Conservation (phyloP, 2,113 vertebrate genomes). For the Apeltes quadracus region DNA sequence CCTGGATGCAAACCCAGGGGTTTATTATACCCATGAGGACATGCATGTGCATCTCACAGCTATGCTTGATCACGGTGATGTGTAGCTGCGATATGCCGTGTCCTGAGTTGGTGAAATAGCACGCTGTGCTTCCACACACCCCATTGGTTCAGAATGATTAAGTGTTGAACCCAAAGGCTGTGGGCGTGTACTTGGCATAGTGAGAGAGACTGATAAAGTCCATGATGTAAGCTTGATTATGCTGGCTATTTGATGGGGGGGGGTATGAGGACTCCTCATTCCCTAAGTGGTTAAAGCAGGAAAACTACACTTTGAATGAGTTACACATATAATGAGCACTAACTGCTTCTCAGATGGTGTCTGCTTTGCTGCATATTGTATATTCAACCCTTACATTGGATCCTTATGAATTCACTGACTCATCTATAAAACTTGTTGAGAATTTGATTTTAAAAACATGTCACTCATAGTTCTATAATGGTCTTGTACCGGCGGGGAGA, state of each 20-base stretch:
- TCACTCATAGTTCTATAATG: conserved; percentile 24
- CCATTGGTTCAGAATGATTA: conserved; percentile 65
- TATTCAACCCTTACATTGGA: background rate
- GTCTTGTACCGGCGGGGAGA: conserved; percentile 82
- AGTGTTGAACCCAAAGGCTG: conserved; percentile 64
- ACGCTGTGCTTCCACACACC: conserved; percentile 50
- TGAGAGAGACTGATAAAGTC: conserved; percentile 59
- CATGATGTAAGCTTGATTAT: conserved; percentile 62
- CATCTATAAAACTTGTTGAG: too few relatives aligned
- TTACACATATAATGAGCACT: conserved; percentile 1
- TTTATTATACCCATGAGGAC: conserved; percentile 12
- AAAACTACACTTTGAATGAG: conserved; percentile 14
- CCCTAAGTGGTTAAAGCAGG: conserved; percentile 3
- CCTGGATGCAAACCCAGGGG: conserved; percentile 17
- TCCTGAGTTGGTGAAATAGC: conserved; percentile 54
- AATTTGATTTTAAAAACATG: conserved; percentile 5
- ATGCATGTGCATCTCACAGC: conserved; percentile 44
- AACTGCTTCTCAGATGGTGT: background rate
- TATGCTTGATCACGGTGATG: conserved; percentile 38
- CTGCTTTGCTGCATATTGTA: background rate
- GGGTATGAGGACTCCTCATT: conserved; percentile 19
- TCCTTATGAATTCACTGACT: background rate
- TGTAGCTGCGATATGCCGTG: conserved; percentile 57
- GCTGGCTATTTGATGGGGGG: conserved; percentile 45
- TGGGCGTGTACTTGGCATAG: conserved; percentile 59